Base-by-base conservation (phyloP, 2,113 vertebrate genomes). In the Calidris pugnax region DNA sequence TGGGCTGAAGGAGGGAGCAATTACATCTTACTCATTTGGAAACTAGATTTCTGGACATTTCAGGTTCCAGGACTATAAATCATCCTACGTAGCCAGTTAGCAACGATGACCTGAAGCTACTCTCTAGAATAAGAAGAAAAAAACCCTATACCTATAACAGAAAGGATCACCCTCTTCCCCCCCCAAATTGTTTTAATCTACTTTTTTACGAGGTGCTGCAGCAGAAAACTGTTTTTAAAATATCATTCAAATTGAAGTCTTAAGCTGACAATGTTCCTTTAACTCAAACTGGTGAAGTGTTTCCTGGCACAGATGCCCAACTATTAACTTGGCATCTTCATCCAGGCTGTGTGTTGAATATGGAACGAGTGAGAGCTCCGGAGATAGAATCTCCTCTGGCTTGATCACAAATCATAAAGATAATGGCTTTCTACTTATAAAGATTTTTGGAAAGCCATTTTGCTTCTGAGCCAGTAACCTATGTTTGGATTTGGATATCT, bases 261-360 rank as follows among this genome's bases (percentile, higher is more conserved):
- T 48, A 43, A 90, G 68, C 88, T 2, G 16, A 81, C 37, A 59
- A 16, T 19, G 68, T 67, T 95, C 55, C 95, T 92, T 92, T 72
- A 90, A 84, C 63, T 90, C 76, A 9, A 59, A 86, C 27, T 77
- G 67, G 50, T 66, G 75, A 91, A 88, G 71, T 75, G 57, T 69
- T 94, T 94, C 72, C 90, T 93, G 97, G 95, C 95, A 92, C 76
- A 86, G 88, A 27, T 13, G 7, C 66, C 56, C 37, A 63, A 75
- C 93, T 81, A 95, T 90, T 92, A 93, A 92, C 79, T 93, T 94
- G 92, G 96, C 96, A 96, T 89, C 92, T 92, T 63, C 64, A 89
- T 64, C 60, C 75, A 59, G 90, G 76, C 96, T 85, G 79, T 4
- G 37, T 64, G 48, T 64, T 83, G 92, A 96, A 89, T 73, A 72